Evolutionary conservation across 2,888 invertebrate genomes (phyloP).

Genomic region (Pollenia amentaria): DNA sequence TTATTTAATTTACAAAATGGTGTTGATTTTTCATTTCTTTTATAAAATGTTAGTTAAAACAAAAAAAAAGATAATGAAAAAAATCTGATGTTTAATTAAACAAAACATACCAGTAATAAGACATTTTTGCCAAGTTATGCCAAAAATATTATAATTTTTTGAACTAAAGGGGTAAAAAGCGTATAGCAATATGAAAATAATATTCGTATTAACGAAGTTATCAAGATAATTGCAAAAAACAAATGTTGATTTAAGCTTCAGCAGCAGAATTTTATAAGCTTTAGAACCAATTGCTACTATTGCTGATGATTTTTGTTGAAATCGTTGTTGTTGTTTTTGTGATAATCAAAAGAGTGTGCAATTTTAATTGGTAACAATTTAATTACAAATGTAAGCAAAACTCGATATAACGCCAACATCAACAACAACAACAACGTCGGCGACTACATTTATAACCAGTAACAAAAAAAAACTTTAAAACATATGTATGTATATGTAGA

Average conservation of each 20-base stretch:
- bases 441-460: constrained; percentile 17
- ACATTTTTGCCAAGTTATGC: constrained; percentile 11
- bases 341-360: constrained; percentile 84
- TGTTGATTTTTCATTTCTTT: constrained; percentile 79
- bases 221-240: constrained; percentile 67
- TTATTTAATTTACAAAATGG: constrained; percentile 81
- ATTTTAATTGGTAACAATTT: constrained; percentile 84
- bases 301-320: constrained; percentile 33
- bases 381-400: constrained; percentile 79
- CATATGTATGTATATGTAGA: too few relatives aligned
- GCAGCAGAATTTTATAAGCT: neutral
- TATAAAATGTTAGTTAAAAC: constrained; percentile 4
- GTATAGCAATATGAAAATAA: neutral
- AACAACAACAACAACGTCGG: constrained; percentile 36
- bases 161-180: constrained; percentile 20
- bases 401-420: constrained; percentile 51
- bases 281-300: constrained; percentile 13
- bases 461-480: neutral
- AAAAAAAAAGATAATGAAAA: neutral
- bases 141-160: constrained; percentile 27
- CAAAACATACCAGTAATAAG: neutral
- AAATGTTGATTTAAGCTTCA: constrained; percentile 56
- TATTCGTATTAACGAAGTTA: constrained; percentile 62
- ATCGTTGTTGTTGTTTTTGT: constrained; percentile 73
- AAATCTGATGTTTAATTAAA: constrained; percentile 5